These are phyloP conservation scores for Nasonia oneida DNA, from an alignment of 2,888 invertebrate genomes.

Conservation along the genomic window DNA sequence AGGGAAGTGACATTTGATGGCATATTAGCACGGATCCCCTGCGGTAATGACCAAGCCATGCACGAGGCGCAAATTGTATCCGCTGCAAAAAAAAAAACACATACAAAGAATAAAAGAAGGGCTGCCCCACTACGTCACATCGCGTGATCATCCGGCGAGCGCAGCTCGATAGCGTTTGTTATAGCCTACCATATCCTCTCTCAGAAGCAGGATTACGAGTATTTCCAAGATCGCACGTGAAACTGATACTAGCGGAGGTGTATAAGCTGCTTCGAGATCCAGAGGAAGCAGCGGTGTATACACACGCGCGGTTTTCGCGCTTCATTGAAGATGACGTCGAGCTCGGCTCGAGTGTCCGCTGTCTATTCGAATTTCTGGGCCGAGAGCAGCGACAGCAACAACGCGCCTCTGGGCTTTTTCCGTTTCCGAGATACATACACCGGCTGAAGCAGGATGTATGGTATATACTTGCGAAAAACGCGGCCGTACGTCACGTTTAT, in stretches of 20 bases:
- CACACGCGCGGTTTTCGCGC: slow-evolving; percentile 68
- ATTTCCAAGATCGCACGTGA: slow-evolving; percentile 70
- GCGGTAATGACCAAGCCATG: slow-evolving; percentile 59
- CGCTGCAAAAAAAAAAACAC: not conserved
- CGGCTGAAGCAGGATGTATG: not conserved
- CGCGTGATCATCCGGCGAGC: slow-evolving; percentile 67
- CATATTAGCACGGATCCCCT: slow-evolving; percentile 61
- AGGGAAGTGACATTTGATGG: slow-evolving; percentile 66
- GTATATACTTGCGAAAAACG: slow-evolving; percentile 33
- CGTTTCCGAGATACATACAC: not conserved
- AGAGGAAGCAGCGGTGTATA: slow-evolving; percentile 27
- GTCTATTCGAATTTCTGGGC: slow-evolving; percentile 67
- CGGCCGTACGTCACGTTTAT: slow-evolving; percentile 59
- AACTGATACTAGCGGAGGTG: slow-evolving; percentile 71
- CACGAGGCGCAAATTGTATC: slow-evolving; percentile 38
- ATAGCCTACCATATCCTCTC: slow-evolving; percentile 53
- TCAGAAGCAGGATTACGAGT: slow-evolving; percentile 63
- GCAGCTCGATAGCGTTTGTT: slow-evolving; percentile 67
- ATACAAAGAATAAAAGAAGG: not conserved
- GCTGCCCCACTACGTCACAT: slow-evolving; percentile 67
- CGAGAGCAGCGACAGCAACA: not conserved
- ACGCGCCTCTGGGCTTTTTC: slow-evolving; percentile 19
- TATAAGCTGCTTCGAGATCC: not conserved
- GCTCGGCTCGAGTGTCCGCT: slow-evolving; percentile 65
- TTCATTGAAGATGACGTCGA: slow-evolving; percentile 76